Evolutionary conservation across 2,888 invertebrate genomes (phyloP).

Genomic region (Polyploca ridens): DNA sequence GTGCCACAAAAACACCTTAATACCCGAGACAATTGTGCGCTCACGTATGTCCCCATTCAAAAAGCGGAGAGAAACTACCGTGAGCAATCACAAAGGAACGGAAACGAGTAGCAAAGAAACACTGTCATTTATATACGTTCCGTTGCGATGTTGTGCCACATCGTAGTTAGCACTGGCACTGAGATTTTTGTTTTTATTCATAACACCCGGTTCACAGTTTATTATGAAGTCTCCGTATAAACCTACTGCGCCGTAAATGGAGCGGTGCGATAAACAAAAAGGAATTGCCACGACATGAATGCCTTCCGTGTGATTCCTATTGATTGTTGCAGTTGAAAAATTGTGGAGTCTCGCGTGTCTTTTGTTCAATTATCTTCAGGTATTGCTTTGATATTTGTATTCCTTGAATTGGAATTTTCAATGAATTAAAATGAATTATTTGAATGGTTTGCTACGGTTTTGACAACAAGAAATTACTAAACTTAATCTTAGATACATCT

Average conservation of each 20-base stretch:
- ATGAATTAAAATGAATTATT: too few relatives aligned
- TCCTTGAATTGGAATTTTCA: neutral
- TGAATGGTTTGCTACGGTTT: too few relatives aligned
- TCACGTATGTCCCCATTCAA: conserved; percentile 70
- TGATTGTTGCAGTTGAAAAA: conserved; percentile 7
- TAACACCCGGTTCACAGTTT: conserved; percentile 41
- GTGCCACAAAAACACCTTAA: conserved; percentile 56
- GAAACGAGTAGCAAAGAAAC: conserved; percentile 71
- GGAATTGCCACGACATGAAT: conserved; percentile 8
- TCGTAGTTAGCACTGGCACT: conserved; percentile 26
- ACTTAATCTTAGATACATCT: too few relatives aligned
- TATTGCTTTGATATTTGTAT: neutral
- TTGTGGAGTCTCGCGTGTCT: neutral
- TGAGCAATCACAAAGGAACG: conserved; percentile 70
- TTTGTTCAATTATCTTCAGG: neutral
- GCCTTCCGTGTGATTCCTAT: conserved; percentile 9
- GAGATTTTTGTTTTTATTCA: conserved; percentile 46
- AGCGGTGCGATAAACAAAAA: conserved; percentile 38
- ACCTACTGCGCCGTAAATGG: conserved; percentile 35
- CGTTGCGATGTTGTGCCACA: conserved; percentile 47
- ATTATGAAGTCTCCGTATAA: conserved; percentile 33
- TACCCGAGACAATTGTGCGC: conserved; percentile 62
- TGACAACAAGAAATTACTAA: too few relatives aligned
- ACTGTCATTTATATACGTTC: conserved; percentile 72
- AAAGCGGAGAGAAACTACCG: conserved; percentile 57